Evolutionary conservation across 2,113 vertebrate species (phyloP), one percentile per base, ranked within the genome.

Genomic region (Trinectes maculatus): DNA sequence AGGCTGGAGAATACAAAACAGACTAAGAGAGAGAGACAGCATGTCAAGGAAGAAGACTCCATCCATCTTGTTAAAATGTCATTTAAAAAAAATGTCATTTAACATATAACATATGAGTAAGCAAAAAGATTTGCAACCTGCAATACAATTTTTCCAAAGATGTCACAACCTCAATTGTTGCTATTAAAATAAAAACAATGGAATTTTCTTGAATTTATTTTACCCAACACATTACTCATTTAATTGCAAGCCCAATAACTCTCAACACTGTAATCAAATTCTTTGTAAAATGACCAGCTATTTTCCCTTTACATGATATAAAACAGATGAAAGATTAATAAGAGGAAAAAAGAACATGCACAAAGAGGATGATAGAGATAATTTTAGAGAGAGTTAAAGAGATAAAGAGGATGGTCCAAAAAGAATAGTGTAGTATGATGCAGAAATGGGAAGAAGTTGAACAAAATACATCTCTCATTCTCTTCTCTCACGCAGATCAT

Each of bases 401-500:
- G 25, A 39, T n/a, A 33, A 8, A 24, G 16, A 21, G 55, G 2
- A 51, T 52, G 2, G 42, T 22, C 18, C 8, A 26, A 9, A 33
- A 37, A 25, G 21, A 22, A 4, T 31, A 64, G 52, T 25, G 15
- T 39, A 40, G 42, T 18, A 34, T 6, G 28, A 68, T 59, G 24
- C 46, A 37, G 31, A 57, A 37, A 49, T 34, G 48, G 5, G 19
- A 66, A 25, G 21, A 5, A 47, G 39, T 10, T 2, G 18, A 18
- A 54, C 31, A 58, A 49, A 66, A 56, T 16, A 37, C 5, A 49
- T 7, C 44, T 37, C 39, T 21, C 26, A 16, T 46, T 54, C 31
- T 73, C 40, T 62, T 33, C 40, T 39, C 47, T 42, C 34, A 16
- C 28, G 11, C 24, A 71, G 16, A 75, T 73, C 57, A 74, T 65